A percentile compares a stretch with the other conserved stretches of the same genome.
These are phyloP conservation scores for Stegostoma tigrinum DNA, from an alignment of 2,113 vertebrate species.

Conservation along the genomic window DNA sequence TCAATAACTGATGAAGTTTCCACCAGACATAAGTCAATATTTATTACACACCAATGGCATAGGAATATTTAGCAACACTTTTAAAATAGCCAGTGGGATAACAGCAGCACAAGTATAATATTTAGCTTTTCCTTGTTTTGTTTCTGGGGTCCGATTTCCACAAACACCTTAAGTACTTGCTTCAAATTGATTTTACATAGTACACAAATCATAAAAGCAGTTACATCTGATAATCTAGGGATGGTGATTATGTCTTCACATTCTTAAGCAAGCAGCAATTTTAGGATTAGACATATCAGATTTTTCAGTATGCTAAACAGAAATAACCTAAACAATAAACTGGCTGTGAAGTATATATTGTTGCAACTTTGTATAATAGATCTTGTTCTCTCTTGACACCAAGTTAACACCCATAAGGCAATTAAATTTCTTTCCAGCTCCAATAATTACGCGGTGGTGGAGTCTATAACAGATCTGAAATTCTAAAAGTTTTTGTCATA, in stretches of 20 bases:
- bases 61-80: not conserved
- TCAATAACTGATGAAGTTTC: not conserved
- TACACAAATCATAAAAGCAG: too few relatives aligned
- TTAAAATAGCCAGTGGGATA: not conserved
- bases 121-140: not conserved
- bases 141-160: not conserved
- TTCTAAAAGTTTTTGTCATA: not conserved
- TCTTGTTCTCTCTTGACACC: not conserved
- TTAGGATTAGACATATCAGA: not conserved
- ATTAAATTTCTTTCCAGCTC: not conserved
- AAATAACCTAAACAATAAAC: not conserved
- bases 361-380: not conserved
- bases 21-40: not conserved
- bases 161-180: not conserved
- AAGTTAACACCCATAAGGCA: not conserved
- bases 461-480: not conserved
- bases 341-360: not conserved
- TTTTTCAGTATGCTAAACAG: not conserved
- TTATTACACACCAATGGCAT: not conserved
- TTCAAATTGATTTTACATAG: not conserved
- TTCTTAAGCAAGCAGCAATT: not conserved
- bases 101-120: not conserved
- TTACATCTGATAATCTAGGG: not conserved
- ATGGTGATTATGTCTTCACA: not conserved
- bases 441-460: not conserved